Evolutionary conservation across 2,888 invertebrate species (phyloP).

Genomic region (Tipula helvola): DNA sequence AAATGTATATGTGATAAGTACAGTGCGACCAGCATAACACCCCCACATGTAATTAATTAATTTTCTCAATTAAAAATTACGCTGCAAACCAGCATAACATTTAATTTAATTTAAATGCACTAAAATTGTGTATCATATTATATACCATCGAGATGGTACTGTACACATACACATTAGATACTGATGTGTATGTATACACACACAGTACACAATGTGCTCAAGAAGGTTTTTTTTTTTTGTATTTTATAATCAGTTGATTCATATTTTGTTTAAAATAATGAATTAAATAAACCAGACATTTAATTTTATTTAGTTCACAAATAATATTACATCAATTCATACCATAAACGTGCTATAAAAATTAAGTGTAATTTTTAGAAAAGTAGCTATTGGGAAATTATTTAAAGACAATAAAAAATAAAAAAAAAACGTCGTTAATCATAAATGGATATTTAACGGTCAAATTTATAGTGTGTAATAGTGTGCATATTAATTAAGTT

Average conservation of each 20-base stretch:
- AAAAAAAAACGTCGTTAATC: not conserved
- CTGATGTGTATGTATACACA: not conserved
- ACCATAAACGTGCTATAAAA: not conserved
- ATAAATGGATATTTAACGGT: not conserved
- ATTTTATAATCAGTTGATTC: conserved; percentile 4
- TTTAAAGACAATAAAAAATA: not conserved
- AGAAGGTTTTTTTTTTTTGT: not conserved
- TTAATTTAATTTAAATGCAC: not conserved
- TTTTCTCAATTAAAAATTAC: no score
- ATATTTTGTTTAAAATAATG: not conserved
- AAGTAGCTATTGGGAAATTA: not conserved
- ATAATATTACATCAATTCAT: not conserved
- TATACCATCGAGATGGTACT: not conserved
- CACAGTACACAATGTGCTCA: not conserved
- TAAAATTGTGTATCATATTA: no score
- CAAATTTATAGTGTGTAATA: not conserved
- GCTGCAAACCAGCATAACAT: not conserved
- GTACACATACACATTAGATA: not conserved
- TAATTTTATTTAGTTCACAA: not conserved
- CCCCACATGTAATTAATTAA: not conserved
- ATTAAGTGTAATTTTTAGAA: not conserved
- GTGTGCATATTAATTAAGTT: not conserved
- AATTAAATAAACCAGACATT: not conserved
- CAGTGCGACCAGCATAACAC: not conserved
- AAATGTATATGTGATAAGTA: not conserved